Evolutionary conservation across 1,140 invertebrate genomes (phyloP).

Genomic region (Venustaconcha ellipsiformis): DNA sequence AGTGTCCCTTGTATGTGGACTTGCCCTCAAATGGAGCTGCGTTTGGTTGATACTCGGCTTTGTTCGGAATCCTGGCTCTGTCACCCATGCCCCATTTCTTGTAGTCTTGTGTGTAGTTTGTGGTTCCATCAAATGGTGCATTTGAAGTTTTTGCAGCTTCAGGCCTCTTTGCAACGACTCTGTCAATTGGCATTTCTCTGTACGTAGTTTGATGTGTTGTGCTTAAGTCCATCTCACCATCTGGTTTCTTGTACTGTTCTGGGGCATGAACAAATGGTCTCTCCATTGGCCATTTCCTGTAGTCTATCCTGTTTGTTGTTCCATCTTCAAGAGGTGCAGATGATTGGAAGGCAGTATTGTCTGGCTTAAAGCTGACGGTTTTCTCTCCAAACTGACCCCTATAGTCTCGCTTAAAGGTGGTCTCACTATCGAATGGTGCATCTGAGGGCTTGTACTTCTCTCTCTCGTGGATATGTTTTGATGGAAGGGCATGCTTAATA

Average conservation of each 20-base stretch:
- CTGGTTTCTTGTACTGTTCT: slow-evolving; percentile 61
- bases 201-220: slow-evolving; percentile 65
- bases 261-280: slow-evolving; percentile 56
- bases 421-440: slow-evolving; percentile 62
- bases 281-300: slow-evolving; percentile 62
- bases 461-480: slow-evolving; percentile 45
- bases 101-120: slow-evolving; percentile 67
- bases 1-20: slow-evolving; percentile 45
- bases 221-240: slow-evolving; percentile 66
- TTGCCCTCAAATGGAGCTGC: slow-evolving; percentile 66
- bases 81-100: slow-evolving; percentile 59
- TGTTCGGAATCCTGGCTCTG: slow-evolving; percentile 39
- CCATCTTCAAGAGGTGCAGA: slow-evolving; percentile 61
- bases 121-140: slow-evolving; percentile 64
- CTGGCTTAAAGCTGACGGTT: slow-evolving; percentile 57
- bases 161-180: slow-evolving; percentile 44
- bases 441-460: slow-evolving; percentile 51
- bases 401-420: slow-evolving; percentile 66
- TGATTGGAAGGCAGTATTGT: slow-evolving; percentile 53
- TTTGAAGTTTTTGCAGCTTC: slow-evolving; percentile 41
- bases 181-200: slow-evolving; percentile 50
- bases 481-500: slow-evolving; percentile 60
- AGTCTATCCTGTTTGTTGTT: slow-evolving; percentile 67
- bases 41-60: slow-evolving; percentile 60
- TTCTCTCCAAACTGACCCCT: slow-evolving; percentile 51